Evolutionary conservation across 1,140 invertebrate species (phyloP), one percentile per base, ranked within the genome.

Genomic region (Pachyrhynchus sulphureomaculatus): DNA sequence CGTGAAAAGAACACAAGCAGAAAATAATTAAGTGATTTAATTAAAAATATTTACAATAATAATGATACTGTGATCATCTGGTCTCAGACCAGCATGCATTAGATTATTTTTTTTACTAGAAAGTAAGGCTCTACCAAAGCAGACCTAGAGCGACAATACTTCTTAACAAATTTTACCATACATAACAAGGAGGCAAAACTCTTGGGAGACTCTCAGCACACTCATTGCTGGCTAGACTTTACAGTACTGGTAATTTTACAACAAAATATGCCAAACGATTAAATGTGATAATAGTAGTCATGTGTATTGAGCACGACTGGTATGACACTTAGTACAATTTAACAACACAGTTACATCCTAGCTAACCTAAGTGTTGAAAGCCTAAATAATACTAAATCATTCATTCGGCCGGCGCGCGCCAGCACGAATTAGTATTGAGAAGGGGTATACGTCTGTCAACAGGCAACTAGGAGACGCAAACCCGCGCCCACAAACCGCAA

Each of bases 31-130:
- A 76, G 71, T 75, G 75, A 72, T 73, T 67, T 62, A 75, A 72
- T 73, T 74, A 74, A 76, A 75, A 73, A 72, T 76, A 76, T 76
- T 76, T 76, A 76, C 75, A 76, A 73, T 75, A 71, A 73, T 75
- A 75, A 75, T 73, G 75, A 76, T 75, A 73, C 68, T 66, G 62
- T 72, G 68, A 67, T 75, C 67, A 69, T 64, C 65, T 74, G 75
- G 73, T 75, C 75, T 72, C 70, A 62, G 73, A 75, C 73, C 75
- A 67, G 67, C 68, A 68, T 67, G 69, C 20, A 55, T 61, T 15
- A 23, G 53, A 67, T 62, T 62, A 67, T 64, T 66, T 70, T 68
- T 70, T 68, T 51, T 23, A 44, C 39, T 42, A 71, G 63, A 73
- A 73, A 73, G 69, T 66, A 71, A 69, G 57, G 63, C 68, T 69